Percentiles rank a stretch among this genome's conserved stretches.
Evolutionary conservation across 2,797 vertebrate genomes (phyloP).

Genomic region (Pelochelys cantorii): DNA sequence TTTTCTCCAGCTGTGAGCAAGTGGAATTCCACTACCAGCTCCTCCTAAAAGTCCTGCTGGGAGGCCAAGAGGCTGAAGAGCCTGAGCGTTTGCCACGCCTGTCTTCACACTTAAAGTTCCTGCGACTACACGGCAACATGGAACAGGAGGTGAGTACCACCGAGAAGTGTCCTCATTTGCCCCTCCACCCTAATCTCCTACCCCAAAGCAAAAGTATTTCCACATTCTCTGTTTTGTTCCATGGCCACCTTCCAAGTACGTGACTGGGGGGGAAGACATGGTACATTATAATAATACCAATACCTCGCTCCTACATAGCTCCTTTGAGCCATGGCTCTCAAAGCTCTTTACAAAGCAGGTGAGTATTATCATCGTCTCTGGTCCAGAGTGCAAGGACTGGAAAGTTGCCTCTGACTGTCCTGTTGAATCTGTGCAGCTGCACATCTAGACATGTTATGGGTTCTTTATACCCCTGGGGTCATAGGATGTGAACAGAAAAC

Average conservation of each 20-base stretch:
- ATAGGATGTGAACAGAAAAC: too few species aligned
- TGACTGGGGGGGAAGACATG: background rate
- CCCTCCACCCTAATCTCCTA: background rate
- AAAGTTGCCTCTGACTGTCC: background rate
- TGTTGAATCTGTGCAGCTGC: background rate
- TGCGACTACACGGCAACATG: conserved; percentile 93
- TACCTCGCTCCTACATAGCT: background rate
- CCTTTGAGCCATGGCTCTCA: background rate
- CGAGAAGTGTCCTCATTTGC: background rate
- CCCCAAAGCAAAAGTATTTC: background rate
- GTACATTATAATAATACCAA: background rate
- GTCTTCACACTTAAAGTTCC: conserved; percentile 74
- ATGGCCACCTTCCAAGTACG: background rate
- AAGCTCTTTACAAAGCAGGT: background rate
- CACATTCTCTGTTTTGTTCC: background rate
- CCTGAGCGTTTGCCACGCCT: background rate
- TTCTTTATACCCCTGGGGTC: background rate
- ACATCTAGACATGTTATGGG: background rate
- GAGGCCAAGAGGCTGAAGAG: background rate
- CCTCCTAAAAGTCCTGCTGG: conserved; percentile 77
- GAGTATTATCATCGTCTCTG: background rate
- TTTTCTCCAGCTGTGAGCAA: conserved; percentile 86
- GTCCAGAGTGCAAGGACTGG: background rate
- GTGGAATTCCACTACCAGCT: conserved; percentile 84
- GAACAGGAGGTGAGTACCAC: conserved; percentile 88